Evolutionary conservation across 2,113 vertebrate genomes (phyloP), one percentile per base, ranked within the genome.

Genomic region (Plecotus auritus): DNA sequence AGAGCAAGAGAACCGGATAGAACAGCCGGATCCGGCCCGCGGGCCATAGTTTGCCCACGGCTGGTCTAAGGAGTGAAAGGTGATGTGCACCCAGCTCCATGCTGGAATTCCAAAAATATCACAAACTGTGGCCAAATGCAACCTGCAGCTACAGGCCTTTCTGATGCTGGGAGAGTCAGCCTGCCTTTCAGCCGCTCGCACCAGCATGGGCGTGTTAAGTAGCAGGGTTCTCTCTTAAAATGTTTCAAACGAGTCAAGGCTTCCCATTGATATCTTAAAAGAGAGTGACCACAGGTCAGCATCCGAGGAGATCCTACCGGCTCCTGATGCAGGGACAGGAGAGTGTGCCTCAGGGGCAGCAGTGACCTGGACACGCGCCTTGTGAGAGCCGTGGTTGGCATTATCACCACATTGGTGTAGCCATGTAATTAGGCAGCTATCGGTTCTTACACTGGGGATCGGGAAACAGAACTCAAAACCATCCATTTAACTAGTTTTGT

Each of bases 171-270:
- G 22, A 91, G 59, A 84, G 30, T 42, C 37, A 89, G 76, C 45
- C 14, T 23, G 20, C 30, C 10, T 72, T 28, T 42, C 61, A n/a
- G 90, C 82, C 42, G 76, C 85, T 51, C 16, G 17, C 87, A 85
- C 56, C 11, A 51, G 67, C 17, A 4, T 26, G 23, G 47, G 72
- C 26, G 66, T 64, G 80, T 35, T 77, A 82, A 90, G 66, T 37
- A 93, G 59, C 72, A 87, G 90, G 64, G 61, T 80, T 69, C 42
- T 83, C 45, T 78, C 72, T 92, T 22, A 20, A 66, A 88, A 94
- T 42, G 87, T 85, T 74, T 88, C 73, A 73, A 51, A 85, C 14
- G 47, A 85, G n/a, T 84, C 61, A 83, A 51, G 80, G 51, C 72
- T 95, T 92, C 83, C 40, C 72, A 85, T 85, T 35, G 35, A 70